These are phyloP conservation scores for Xylocopa sonorina DNA, from an alignment of 1,140 invertebrate genomes.

Conservation along the genomic window DNA sequence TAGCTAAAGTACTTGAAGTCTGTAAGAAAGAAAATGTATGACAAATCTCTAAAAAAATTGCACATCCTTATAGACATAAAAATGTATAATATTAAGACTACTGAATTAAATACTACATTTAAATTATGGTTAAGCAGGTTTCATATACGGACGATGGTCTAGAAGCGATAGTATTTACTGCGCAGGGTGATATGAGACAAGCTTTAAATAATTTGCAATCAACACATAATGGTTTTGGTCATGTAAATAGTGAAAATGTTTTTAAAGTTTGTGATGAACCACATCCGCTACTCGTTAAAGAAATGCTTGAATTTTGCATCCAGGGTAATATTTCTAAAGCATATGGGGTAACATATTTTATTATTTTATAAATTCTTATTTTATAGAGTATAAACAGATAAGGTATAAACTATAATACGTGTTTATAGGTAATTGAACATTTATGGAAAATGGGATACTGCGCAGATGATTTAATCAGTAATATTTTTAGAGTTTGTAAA, in stretches of 20 bases:
- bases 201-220: slow-evolving; percentile 99
- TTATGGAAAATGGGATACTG: slow-evolving; percentile 97
- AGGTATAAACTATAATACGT: slow-evolving; percentile 27
- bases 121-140: slow-evolving; percentile 73
- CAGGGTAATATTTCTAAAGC: slow-evolving; percentile 93
- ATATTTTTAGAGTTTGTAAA: slow-evolving; percentile 97
- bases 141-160: slow-evolving; percentile 96
- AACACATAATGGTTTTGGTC: slow-evolving; percentile 96
- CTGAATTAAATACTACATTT: slow-evolving; percentile 4
- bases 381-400: slow-evolving; percentile 12
- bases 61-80: not conserved
- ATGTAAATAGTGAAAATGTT: slow-evolving; percentile 97
- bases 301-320: slow-evolving; percentile 94
- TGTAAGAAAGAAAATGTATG: slow-evolving; percentile 88
- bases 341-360: slow-evolving; percentile 85
- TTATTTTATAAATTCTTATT: not conserved
- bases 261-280: slow-evolving; percentile 99
- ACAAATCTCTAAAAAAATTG: not conserved
- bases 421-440: slow-evolving; percentile 88
- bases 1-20: slow-evolving; percentile 90
- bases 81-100: not conserved
- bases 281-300: slow-evolving; percentile 95
- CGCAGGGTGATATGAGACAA: slow-evolving; percentile 99
- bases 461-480: slow-evolving; percentile 97
- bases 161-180: slow-evolving; percentile 98